Base-by-base conservation (phyloP, 2,113 vertebrate species). In the Chaetura pelagica region DNA sequence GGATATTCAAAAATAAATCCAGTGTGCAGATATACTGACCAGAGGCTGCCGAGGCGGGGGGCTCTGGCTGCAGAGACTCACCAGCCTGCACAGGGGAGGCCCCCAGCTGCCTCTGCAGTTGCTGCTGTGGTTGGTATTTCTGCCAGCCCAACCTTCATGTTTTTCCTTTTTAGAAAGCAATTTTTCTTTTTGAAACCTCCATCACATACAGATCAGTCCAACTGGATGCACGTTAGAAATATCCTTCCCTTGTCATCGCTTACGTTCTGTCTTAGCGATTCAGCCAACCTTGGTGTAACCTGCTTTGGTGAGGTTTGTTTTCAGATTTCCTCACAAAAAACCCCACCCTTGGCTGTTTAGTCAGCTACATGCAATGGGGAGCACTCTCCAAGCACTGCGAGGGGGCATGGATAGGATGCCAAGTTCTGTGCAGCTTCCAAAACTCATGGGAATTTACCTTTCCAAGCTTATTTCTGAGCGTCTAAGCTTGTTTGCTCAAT, bases 391-490 rank as follows among this genome's bases (percentile, higher is more conserved):
- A 85, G 74, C 51, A 77, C 49, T 30, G 71, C 1, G 4, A 76
- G 75, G 74, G 69, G 38, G 19, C 10, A 30, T 4, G 6, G 29
- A 11, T 1, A 77, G 82, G 84, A 95, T 91, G 94, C 95, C 91
- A 93, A 94, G 82, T 94, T 96, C 83, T 74, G 46, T 74, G 84
- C 71, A 84, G 52, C 72, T 94, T 51, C 59, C 59, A 62, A 89
- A 94, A 67, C 51, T 66, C 72, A 2, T 4, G 81, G 84, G 51
- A 93, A 90, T 97, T 94, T 51, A 59, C 82, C 79, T 86, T 79
- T 83, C 63, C 66, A 29, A 48, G 18, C 74, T 88, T n/a, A 74
- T 96, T 95, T 68, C 75, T 51, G 63, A 78, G 40, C 30, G 11
- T 59, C 63, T 88, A n/a, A 85, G 35, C 73, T 89, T 51, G 34